Evolutionary conservation across 2,888 invertebrate species (phyloP).

Genomic region (Athalia rosae): DNA sequence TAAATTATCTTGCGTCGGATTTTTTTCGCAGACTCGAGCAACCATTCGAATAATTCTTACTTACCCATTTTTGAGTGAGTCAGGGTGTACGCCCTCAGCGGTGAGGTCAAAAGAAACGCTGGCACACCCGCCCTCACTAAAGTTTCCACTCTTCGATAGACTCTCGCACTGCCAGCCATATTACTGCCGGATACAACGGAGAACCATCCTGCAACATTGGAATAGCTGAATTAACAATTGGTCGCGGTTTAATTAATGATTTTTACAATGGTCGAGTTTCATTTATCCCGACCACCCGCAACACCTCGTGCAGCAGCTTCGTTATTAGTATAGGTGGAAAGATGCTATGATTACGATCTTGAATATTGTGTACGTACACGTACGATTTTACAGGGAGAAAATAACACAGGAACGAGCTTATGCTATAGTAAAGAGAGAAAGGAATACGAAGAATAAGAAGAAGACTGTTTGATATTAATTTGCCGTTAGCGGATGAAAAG

Average conservation of each 20-base stretch:
- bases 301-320: neutral
- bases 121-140: slow-evolving; percentile 70
- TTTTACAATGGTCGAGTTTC: slow-evolving; percentile 10
- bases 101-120: slow-evolving; percentile 69
- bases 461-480: slow-evolving; percentile 39
- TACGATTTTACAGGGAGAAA: slow-evolving; percentile 24
- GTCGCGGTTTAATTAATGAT: slow-evolving; percentile 26
- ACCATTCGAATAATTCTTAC: slow-evolving; percentile 56
- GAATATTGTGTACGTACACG: neutral
- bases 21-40: neutral
- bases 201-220: slow-evolving; percentile 71
- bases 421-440: neutral
- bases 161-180: slow-evolving; percentile 67
- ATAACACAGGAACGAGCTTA: neutral
- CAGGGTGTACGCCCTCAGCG: slow-evolving; percentile 69
- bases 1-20: neutral
- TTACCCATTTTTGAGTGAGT: slow-evolving; percentile 72
- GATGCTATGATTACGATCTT: slow-evolving; percentile 30
- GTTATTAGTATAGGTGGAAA: neutral
- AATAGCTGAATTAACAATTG: slow-evolving; percentile 23
- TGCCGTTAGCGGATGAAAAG: slow-evolving; percentile 40
- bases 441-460: neutral
- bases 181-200: slow-evolving; percentile 73
- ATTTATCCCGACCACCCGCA: slow-evolving; percentile 8
- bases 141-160: slow-evolving; percentile 69